These are phyloP conservation scores for Gortyna flavago DNA, from an alignment of 2,888 invertebrate species.

Conservation along the genomic window DNA sequence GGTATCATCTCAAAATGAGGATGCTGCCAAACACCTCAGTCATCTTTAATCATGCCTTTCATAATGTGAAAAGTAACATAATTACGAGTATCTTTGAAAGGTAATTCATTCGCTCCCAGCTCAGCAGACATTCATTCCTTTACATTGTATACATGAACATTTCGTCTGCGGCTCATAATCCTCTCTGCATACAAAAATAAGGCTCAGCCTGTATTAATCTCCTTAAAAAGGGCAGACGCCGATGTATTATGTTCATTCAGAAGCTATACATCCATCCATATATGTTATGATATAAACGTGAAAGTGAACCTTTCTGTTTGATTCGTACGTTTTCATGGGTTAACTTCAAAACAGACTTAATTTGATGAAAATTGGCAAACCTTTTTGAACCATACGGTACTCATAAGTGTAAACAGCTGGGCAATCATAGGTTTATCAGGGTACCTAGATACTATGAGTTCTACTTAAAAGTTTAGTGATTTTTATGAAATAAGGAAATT, in stretches of 20 bases:
- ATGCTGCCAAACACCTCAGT: background rate
- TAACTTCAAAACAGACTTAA: background rate
- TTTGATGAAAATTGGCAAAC: slow-evolving; percentile 19
- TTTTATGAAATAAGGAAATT: background rate
- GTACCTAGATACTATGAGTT: background rate
- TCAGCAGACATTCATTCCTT: slow-evolving; percentile 19
- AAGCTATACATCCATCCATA: background rate
- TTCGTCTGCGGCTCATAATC: slow-evolving; percentile 48
- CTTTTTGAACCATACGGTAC: background rate
- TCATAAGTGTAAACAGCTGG: background rate
- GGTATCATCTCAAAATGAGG: background rate
- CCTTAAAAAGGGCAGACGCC: slow-evolving; percentile 48
- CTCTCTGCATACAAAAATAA: slow-evolving; percentile 55
- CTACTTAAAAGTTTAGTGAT: background rate
- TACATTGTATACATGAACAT: slow-evolving; percentile 36
- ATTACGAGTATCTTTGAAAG: slow-evolving; percentile 10
- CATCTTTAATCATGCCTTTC: no score
- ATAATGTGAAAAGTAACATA: background rate
- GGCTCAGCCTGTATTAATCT: slow-evolving; percentile 51
- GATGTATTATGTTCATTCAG: slow-evolving; percentile 27
- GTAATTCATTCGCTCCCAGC: slow-evolving; percentile 25
- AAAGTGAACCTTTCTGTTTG: slow-evolving; percentile 17
- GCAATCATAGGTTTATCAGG: background rate
- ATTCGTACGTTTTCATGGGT: slow-evolving; percentile 21
- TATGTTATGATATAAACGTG: slow-evolving; percentile 3